Evolutionary conservation across 2,888 invertebrate species (phyloP).

Genomic region (Agrochola litura): DNA sequence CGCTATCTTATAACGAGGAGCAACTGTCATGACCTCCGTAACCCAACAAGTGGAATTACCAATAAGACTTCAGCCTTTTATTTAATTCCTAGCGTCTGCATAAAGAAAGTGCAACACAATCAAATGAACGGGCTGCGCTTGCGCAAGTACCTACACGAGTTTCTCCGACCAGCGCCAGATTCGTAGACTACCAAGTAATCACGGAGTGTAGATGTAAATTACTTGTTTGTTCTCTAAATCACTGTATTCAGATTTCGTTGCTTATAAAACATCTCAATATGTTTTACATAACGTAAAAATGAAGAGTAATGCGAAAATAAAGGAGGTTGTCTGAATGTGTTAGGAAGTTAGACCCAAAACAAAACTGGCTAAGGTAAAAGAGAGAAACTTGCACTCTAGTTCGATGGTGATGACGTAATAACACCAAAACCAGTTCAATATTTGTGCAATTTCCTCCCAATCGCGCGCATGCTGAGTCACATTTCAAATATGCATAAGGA

Average conservation of each 20-base stretch:
- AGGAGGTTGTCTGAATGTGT: neutral
- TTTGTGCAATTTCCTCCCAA: conserved; percentile 27
- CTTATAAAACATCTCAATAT: conserved; percentile 17
- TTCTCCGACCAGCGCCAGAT: conserved; percentile 53
- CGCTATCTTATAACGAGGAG: neutral
- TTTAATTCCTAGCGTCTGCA: conserved; percentile 40
- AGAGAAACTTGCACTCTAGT: conserved; percentile 10
- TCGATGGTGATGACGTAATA: conserved; percentile 18
- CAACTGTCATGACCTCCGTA: conserved; percentile 21
- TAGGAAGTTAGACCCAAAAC: neutral
- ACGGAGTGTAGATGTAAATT: conserved; percentile 42
- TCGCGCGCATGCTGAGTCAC: conserved; percentile 37
- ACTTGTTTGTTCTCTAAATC: conserved; percentile 49
- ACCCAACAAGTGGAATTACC: conserved; percentile 1
- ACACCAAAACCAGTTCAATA: conserved; percentile 17
- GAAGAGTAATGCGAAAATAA: neutral
- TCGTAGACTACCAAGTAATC: conserved; percentile 42
- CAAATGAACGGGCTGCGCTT: conserved; percentile 49
- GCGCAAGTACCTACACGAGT: conserved; percentile 60
- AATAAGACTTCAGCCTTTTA: conserved; percentile 23
- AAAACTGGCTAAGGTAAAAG: neutral
- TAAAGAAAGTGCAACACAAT: conserved; percentile 65
- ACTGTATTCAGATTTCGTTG: conserved; percentile 38
- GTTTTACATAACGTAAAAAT: conserved; percentile 31
- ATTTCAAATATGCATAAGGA: conserved; percentile 22